Base-by-base conservation (phyloP, 2,888 invertebrate genomes). In the Automeris io region DNA sequence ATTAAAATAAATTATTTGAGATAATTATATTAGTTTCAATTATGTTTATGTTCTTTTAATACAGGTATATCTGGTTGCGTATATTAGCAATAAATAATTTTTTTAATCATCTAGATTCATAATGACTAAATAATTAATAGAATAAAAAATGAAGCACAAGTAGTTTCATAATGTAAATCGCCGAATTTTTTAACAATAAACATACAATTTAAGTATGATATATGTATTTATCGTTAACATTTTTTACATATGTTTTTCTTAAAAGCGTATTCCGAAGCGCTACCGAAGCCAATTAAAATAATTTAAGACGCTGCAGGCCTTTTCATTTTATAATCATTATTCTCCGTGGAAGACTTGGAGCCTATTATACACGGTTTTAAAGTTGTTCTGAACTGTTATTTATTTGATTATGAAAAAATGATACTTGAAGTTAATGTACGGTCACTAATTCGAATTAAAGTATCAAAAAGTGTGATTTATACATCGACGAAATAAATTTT, bases 271-370 rank as follows among this genome's bases (percentile, higher is more conserved):
- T 58, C 64, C 64, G 54, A 69, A 67, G 63, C 70, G 87, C 87
- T 87, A 87, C 87, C 81, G 86, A 75, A 83, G 78, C 83, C 86
- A 87, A 87, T 87, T 87, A 87, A 86, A 87, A 86, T 87, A 86
- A 87, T 86, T 85, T 78, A 81, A 81, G 76, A 80, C 65, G 82
- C 85, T 75, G 62, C 66, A 50, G 68, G 81, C 73, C 69, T 82
- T 83, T 82, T 82, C 79, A 78, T 82, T 83, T 82, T 81, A 73
- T 77, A 78, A 70, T 76, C 76, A 82, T 85, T 78, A 82, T 76
- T 83, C 81, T 79, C 76, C 71, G 72, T 67, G 58, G 72, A 69
- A 75, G 75, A 80, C 73, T 69, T 73, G 66, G 73, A 70, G 71
- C 76, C 74, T 80, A 80, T 82, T 82, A 82, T 76, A 76, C 67